Base-by-base conservation (phyloP, 2,888 invertebrate species). In the Ephialtes manifestator region DNA sequence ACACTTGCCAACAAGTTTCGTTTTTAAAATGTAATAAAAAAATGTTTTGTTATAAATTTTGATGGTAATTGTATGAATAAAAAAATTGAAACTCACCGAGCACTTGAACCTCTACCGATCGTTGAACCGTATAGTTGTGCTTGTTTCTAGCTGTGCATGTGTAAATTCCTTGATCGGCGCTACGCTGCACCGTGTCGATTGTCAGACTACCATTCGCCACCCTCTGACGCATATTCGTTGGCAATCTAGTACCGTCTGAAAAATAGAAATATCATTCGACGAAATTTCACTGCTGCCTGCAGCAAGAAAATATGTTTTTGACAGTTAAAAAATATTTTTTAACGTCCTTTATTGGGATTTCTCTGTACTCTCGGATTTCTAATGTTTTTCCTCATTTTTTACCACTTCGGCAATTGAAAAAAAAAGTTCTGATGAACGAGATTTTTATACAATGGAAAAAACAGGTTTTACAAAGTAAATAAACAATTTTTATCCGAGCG, bases 141-240 rank as follows among this genome's bases (percentile, higher is more conserved):
- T 94, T 94, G 92, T 95, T 95, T 68, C 93, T 93, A 1, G 95
- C 96, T 1, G 94, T 94, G 91, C 96, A 96, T 53, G 94, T 95
- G 91, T 96, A 96, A 78, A 93, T 93, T 55, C 95, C 95, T 85
- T 95, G 95, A 90, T 96, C 95, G 51, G 94, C 94, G 51, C 91
- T 93, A 53, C 95, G 94, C 87, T 95, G 95, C 67, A 96, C 95
- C 78, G 94, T 95, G 81, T 95, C 94, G 82, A 96, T 95, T 84
- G 94, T 93, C 60, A 96, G 92, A 18, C 95, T 95, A 35, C 95
- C 95, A 88, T 95, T 95, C 60, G 94, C 94, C 74, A 95, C 94
- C 79, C 94, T 93, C 89, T 95, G 95, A 63, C 95, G 93, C 91
- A 95, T 95, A 91, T 95, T 95, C 65, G 95, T 95, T 4, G 95